Percentiles rank a stretch among this genome's conserved stretches.
These are phyloP conservation scores for Aphidius gifuensis DNA, from an alignment of 1,140 invertebrate genomes.

Conservation along the genomic window DNA sequence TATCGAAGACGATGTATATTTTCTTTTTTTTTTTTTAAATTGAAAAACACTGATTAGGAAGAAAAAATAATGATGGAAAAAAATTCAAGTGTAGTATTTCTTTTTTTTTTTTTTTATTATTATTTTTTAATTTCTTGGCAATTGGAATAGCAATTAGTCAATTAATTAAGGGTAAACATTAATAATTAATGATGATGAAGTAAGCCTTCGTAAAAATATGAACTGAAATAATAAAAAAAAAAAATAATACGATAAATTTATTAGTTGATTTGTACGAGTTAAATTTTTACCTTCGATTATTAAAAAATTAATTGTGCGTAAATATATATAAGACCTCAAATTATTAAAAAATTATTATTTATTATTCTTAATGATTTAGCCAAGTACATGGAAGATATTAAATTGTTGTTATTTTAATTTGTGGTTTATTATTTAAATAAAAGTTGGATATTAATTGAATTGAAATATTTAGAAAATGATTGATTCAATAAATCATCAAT, in stretches of 20 bases:
- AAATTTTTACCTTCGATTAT: conserved; percentile 37
- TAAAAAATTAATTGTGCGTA: conserved; percentile 54
- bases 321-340: conserved; percentile 34
- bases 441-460: background rate
- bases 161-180: conserved; percentile 53
- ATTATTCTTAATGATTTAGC: too few species aligned
- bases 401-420: too few species aligned
- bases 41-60: conserved; percentile 12
- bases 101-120: conserved; percentile 3
- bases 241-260: conserved; percentile 5
- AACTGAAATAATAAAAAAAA: conserved; percentile 7
- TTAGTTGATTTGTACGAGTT: conserved; percentile 21
- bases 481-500: background rate
- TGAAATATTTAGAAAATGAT: background rate
- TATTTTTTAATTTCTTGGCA: conserved; percentile 22
- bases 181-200: conserved; percentile 49
- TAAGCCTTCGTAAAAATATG: background rate
- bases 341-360: too few species aligned
- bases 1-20: too few species aligned
- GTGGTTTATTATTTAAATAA: too few species aligned
- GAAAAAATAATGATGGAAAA: conserved; percentile 11
- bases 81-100: background rate
- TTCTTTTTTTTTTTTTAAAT: background rate
- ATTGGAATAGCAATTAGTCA: conserved; percentile 53
- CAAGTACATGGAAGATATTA: background rate